These are phyloP conservation scores for Chlorops oryzae DNA, from an alignment of 1,140 invertebrate genomes.

Conservation along the genomic window DNA sequence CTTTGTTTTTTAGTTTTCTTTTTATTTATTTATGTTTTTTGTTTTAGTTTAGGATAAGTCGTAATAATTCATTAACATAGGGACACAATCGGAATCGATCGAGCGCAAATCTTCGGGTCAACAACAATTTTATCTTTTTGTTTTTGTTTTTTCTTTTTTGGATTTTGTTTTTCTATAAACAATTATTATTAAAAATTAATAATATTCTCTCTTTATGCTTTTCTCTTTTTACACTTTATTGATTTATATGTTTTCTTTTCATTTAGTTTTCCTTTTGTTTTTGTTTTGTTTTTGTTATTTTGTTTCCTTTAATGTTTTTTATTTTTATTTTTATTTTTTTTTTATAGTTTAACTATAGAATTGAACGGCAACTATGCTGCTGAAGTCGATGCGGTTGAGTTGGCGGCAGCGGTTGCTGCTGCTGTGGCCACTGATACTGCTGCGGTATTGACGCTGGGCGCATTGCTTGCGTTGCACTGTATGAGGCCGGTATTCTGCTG, in stretches of 20 bases:
- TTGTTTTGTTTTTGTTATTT: constrained; percentile 10
- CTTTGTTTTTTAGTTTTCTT: background rate
- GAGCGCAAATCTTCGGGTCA: no score
- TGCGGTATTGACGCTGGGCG: constrained; percentile 19
- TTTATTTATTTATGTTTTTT: constrained; percentile 8
- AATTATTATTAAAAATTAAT: constrained; percentile 39
- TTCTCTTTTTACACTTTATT: background rate
- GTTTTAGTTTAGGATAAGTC: background rate
- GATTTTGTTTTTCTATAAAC: constrained; percentile 21
- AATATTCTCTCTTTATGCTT: background rate
- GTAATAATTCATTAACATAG: constrained; percentile 32
- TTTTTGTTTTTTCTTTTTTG: background rate
- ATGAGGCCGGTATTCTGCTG: constrained; percentile 36
- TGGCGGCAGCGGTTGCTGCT: constrained; percentile 16
- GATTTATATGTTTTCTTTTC: constrained; percentile 18
- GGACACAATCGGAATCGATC: constrained; percentile 41
- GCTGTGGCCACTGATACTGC: constrained; percentile 9
- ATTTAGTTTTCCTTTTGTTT: constrained; percentile 39
- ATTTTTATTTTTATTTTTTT: constrained; percentile 11
- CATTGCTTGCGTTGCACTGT: constrained; percentile 36
- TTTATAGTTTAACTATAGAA: constrained; percentile 17
- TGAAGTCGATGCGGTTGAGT: constrained; percentile 23
- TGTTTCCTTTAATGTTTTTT: background rate
- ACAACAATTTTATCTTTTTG: background rate
- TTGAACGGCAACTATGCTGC: constrained; percentile 30